Evolutionary conservation across 2,113 vertebrate species (phyloP).

Genomic region (Toxotes chatareus): DNA sequence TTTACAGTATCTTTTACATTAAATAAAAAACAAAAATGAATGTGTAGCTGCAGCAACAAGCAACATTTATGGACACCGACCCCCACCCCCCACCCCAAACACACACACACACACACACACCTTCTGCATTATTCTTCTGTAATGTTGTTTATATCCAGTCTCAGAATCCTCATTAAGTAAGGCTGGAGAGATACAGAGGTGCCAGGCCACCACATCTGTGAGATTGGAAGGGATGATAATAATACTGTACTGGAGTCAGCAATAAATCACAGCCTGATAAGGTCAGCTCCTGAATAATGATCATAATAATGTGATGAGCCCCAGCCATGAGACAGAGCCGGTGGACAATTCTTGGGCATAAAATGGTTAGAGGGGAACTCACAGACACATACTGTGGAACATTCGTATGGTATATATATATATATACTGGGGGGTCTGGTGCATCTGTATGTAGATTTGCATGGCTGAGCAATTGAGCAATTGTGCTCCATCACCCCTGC

Average conservation of each 20-base stretch:
- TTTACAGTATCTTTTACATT: too few relatives aligned
- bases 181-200: constrained; percentile 44
- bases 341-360: constrained; percentile 24
- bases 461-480: constrained; percentile 21
- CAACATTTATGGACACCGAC: too few relatives aligned
- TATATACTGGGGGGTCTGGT: neutral
- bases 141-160: neutral
- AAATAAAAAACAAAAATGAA: too few relatives aligned
- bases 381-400: neutral
- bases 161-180: constrained; percentile 46
- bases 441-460: constrained; percentile 35
- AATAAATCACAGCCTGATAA: constrained; percentile 75
- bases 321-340: constrained; percentile 38
- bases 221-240: constrained; percentile 54
- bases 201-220: constrained; percentile 37
- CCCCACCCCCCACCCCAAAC: too few relatives aligned
- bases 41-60: neutral
- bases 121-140: neutral
- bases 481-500: neutral
- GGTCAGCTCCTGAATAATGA: constrained; percentile 76
- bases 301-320: constrained; percentile 61
- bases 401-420: neutral
- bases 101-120: constrained; percentile 13
- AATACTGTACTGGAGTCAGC: constrained; percentile 49
- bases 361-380: constrained; percentile 14